Percentiles rank a stretch among this genome's conserved stretches.
phyloP scores from a whole-genome alignment of 1,140 invertebrate species.

The Acromyrmex heyeri region DNA sequence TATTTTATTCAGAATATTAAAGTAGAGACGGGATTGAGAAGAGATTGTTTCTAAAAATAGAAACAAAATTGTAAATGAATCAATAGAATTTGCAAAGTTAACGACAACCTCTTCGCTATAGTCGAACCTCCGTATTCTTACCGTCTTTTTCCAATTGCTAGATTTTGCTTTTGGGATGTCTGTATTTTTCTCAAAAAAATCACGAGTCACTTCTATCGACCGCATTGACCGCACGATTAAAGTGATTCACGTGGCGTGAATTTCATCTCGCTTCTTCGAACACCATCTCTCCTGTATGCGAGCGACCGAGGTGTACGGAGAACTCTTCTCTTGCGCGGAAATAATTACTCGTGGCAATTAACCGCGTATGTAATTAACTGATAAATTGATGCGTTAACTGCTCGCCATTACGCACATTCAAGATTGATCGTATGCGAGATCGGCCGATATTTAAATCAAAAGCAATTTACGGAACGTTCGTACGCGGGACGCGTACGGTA shows the following conservation, averaged over 20 bases:
- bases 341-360: constrained; percentile 75
- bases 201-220: not conserved
- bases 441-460: constrained; percentile 72
- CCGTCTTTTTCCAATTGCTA: not conserved
- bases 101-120: not conserved
- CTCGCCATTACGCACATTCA: constrained; percentile 60
- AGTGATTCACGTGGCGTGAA: not conserved
- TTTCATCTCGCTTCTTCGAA: constrained; percentile 24
- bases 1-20: not conserved
- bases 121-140: not conserved
- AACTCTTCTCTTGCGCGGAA: constrained; percentile 36
- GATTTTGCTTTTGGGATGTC: not conserved
- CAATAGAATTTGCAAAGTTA: not conserved
- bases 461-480: constrained; percentile 64
- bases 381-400: constrained; percentile 80
- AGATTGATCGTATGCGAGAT: constrained; percentile 69
- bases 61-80: not conserved
- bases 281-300: not conserved
- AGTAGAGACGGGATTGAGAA: not conserved
- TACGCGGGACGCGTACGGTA: constrained; percentile 4
- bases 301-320: not conserved
- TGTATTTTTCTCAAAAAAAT: not conserved
- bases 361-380: constrained; percentile 77
- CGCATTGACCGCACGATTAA: not conserved
- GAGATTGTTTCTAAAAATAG: not conserved